Evolutionary conservation across 2,113 vertebrate genomes (phyloP), one percentile per base, ranked within the genome.

Genomic region (Dendropsophus ebraccatus): DNA sequence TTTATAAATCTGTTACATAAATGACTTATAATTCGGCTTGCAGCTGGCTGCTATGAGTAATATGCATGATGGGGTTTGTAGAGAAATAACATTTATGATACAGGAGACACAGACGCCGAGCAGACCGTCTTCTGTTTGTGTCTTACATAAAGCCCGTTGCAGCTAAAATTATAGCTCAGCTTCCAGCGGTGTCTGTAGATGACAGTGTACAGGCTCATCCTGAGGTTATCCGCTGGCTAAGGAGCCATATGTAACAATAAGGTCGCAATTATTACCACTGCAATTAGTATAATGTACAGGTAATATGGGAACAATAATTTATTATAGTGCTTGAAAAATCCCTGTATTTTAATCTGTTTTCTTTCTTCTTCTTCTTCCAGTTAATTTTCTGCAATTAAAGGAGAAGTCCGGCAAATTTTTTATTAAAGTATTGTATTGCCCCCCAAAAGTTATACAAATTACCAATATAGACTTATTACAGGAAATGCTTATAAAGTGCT

Each of bases 31-130:
- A 80, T 62, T 80, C 54, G 10, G 78, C 8, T 16, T 67, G 79
- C 79, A 65, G 79, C 37, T 81, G 79, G 79, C 49, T 45, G 30
- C n/a, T 45, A 49, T 81, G 79, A 81, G 79, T 81, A 81, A 81
- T 60, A 49, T 45, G 14, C 41, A 67, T 67, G n/a, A 81, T 45
- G 79, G 9, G 41, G 16, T 21, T 28, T 12, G 21, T 78, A 56
- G 37, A 37, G 54, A 35, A 58, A 41, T 37, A 79, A 37, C 35
- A 54, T 32, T 79, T 58, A 41, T 79, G 32, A 56, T 14, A 37
- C 19, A 58, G 52, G 32, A 58, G 52, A 19, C 52, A 12, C 2
- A 56, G 50, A 79, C 76, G n/a, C 10, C 1, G 17, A 37, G 17
- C 50, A 56, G 25, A 56, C 50, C 4, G 13, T 21, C 65, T 21